A percentile compares a stretch with the other conserved stretches of the same genome.
phyloP scores from a whole-genome alignment of 2,113 vertebrate genomes.

The Tamias sibiricus region DNA sequence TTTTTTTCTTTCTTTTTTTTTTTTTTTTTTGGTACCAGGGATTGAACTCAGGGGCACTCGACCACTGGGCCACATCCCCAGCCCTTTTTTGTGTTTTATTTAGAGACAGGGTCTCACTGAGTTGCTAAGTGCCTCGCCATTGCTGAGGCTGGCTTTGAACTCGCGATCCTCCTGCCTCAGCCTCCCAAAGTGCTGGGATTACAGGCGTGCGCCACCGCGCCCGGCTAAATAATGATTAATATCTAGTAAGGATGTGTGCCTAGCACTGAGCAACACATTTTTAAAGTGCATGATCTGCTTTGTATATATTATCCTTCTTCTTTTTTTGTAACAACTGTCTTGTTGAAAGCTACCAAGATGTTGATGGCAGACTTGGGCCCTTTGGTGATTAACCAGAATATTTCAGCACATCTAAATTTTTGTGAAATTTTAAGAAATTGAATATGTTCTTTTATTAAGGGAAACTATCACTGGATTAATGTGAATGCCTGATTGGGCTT shows the following conservation, averaged over 20 bases:
- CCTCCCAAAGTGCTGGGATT: too few relatives aligned
- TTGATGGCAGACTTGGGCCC: background rate
- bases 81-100: too few relatives aligned
- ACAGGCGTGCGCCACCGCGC: too few relatives aligned
- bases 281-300: background rate
- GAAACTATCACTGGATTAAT: background rate
- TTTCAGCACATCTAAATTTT: background rate
- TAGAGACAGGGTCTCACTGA: too few relatives aligned
- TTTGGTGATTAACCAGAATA: background rate
- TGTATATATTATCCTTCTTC: background rate
- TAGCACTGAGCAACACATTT: background rate
- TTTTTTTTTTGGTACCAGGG: too few relatives aligned
- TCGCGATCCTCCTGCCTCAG: too few relatives aligned
- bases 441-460: slow-evolving; percentile 31
- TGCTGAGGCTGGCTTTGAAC: too few relatives aligned
- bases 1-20: too few relatives aligned
- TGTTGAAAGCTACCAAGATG: background rate
- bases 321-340: background rate
- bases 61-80: too few relatives aligned
- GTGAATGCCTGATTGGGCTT: background rate
- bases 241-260: background rate
- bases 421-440: background rate
- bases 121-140: too few relatives aligned
- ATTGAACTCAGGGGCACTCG: too few relatives aligned
- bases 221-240: background rate